phyloP scores from a whole-genome alignment of 2,113 vertebrate species.

The Machaerirhynchus nigripectus region DNA sequence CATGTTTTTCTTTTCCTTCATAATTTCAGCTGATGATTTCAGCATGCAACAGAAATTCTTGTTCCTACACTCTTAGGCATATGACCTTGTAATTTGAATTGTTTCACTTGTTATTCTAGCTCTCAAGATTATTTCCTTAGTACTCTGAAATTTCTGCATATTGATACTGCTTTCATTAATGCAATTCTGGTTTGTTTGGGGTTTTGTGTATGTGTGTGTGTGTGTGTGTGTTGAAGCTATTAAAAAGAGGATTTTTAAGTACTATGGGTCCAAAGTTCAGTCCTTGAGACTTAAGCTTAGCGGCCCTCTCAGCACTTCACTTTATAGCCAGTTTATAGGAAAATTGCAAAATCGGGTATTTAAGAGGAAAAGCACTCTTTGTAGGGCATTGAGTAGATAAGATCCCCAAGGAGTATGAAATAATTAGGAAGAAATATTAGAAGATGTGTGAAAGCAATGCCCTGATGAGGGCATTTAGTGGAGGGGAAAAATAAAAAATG shows the following conservation, averaged over 20 bases:
- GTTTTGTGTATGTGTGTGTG: neutral
- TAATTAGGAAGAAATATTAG: neutral
- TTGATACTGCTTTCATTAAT: neutral
- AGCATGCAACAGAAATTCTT: neutral
- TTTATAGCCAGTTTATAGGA: neutral
- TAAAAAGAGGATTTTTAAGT: neutral
- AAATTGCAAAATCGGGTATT: neutral
- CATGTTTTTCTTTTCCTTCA: neutral
- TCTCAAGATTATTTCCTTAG: neutral
- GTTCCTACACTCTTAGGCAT: neutral
- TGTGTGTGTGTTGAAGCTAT: neutral
- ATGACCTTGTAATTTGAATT: neutral
- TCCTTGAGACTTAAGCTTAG: neutral
- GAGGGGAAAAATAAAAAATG: neutral
- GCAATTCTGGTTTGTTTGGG: neutral
- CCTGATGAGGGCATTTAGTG: neutral
- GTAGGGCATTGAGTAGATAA: neutral
- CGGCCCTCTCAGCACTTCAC: neutral
- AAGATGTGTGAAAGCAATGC: neutral
- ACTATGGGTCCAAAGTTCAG: neutral
- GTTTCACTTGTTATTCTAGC: neutral
- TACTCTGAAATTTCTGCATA: neutral
- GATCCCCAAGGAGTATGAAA: neutral
- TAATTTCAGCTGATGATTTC: neutral
- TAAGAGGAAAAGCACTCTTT: neutral